Base-by-base conservation (phyloP, 2,888 invertebrate genomes). In the Agrochola litura region DNA sequence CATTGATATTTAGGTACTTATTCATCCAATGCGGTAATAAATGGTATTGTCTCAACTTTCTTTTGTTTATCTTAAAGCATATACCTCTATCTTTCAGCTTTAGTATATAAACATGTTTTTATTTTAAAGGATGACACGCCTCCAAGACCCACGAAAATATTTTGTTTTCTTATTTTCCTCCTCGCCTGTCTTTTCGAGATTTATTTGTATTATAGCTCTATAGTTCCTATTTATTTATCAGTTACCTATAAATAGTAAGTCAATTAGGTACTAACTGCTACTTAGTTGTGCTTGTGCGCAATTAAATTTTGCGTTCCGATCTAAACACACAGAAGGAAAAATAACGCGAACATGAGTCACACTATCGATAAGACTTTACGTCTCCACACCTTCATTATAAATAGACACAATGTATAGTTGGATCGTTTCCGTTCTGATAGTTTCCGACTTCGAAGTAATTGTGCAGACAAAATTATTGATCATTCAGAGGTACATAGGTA, bases 381-480 rank as follows among this genome's bases (percentile, higher is more conserved):
- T 76, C 58, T 75, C 64, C 49, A 30, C 61, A 43, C 25, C 56
- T 74, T 9, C 19, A 64, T 19, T 67, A 56, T 64, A 68, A 54
- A 64, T 68, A 58, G 16, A 58, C 52, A 58, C 49, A 60, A 65
- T 43, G 6, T 56, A 54, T 54, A 74, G 41, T 41, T 66, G 19
- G 49, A 81, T 70, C n/a, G 37, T 79, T 61, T 79, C 61, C 74
- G 54, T 61, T 65, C 43, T 56, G 56, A 67, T 81, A 56, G 60
- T 61, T 81, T 49, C 19, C 56, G 70, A 78, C 56, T 66, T 77
- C 49, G 14, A 52, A 61, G 37, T 71, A 41, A 72, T 64, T 30
- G 84, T 80, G 68, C 60, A 84, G 80, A 80, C 81, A 60, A 22
- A 49, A 73, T 25, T 84, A 84, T 80, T 73, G 84, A 84, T 84